Base-by-base conservation (phyloP, 1,140 invertebrate genomes). In the Drosophila subobscura region DNA sequence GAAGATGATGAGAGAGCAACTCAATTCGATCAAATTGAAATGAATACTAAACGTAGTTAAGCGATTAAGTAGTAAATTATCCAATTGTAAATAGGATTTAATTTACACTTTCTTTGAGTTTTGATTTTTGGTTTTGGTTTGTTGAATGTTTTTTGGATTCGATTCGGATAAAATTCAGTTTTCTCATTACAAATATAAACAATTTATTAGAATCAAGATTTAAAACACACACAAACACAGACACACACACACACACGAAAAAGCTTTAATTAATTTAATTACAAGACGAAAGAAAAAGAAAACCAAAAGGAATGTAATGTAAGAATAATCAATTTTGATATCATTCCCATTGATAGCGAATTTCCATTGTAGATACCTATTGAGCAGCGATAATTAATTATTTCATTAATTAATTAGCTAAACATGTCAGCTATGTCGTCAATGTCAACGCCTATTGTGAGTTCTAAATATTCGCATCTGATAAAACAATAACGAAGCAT, bases 251-350 rank as follows among this genome's bases (percentile, higher is more conserved):
- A 79, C 57, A 74, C 51, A 76, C 46, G 59, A 64, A 52, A 76
- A 90, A 90, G 88, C 88, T 90, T 90, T 90, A 90, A 90, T 80
- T 90, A 90, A 90, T 88, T 90, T 90, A 90, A 90, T 90, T 80
- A 90, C 67, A 65, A 73, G 49, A 56, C 58, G 25, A 33, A 72
- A 50, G 37, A 27, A 27, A 57, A 42, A 41, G 1, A 33, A 20
- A n/a, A 37, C 20, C 22, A 63, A 55, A 72, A 54, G 33, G 33
- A 49, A 52, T 46, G 29, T 68, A 68, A 64, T 83, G 65, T 63
- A 67, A 78, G 58, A 72, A 64, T 83, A 77, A 81, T 71, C 63
- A 66, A 72, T 88, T 85, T 88, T 83, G 74, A 86, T 86, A 86
- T 78, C 81, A 88, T 78, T 78, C 67, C 65, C 76, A 77, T 77